These are phyloP conservation scores for Chanos chanos DNA, from an alignment of 2,797 vertebrate genomes.

Conservation along the genomic window DNA sequence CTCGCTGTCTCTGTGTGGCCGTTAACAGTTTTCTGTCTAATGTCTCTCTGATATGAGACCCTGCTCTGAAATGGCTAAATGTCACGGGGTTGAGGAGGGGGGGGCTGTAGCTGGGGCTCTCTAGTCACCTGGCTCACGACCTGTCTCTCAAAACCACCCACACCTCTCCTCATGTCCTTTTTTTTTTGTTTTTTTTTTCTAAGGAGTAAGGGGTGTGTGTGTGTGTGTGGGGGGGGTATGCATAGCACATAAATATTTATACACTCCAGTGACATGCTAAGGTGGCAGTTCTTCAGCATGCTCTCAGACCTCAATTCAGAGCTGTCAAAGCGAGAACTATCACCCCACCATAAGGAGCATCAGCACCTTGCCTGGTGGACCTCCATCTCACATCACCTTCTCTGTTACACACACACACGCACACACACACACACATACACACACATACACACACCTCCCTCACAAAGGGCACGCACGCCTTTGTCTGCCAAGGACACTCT, in stretches of 20 bases:
- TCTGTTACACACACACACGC: conserved; percentile 69
- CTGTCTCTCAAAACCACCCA: no score
- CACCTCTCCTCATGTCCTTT: no score
- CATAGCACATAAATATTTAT: conserved; percentile 72
- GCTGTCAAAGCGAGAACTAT: conserved; percentile 64
- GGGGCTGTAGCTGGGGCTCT: not conserved
- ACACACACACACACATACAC: no score
- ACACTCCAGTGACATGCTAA: conserved; percentile 74
- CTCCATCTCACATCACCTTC: conserved; percentile 75
- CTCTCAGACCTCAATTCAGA: conserved; percentile 75
- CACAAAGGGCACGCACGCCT: conserved; percentile 76
- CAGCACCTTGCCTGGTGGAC: conserved; percentile 74
- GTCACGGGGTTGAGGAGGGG: no score
- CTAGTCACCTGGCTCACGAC: not conserved
- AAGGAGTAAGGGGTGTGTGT: no score
- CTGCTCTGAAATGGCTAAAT: not conserved
- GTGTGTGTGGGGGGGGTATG: no score
- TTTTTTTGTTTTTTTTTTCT: no score
- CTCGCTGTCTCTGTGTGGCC: not conserved
- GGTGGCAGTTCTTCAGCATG: conserved; percentile 75
- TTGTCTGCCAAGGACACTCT: conserved; percentile 75
- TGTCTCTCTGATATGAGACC: not conserved
- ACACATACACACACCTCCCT: no score
- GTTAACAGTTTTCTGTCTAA: no score
- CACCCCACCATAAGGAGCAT: conserved; percentile 55